Evolutionary conservation across 92 coral and sea anemone genomes (phyloP).

Genomic region (Porites divaricata): DNA sequence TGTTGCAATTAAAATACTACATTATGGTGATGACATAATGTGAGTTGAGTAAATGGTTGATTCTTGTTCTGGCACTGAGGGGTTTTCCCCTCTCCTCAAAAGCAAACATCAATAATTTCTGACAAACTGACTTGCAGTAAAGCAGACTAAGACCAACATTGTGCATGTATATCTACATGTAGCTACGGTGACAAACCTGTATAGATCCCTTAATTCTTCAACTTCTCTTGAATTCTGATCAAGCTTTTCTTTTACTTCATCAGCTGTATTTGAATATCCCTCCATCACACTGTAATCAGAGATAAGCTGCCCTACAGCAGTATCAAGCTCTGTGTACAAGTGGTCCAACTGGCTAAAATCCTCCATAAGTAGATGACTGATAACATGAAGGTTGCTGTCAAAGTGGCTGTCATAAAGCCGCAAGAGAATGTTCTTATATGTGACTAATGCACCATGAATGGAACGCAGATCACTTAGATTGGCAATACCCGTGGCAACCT

Average conservation of each 20-base stretch:
- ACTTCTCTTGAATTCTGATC: conserved; percentile 64
- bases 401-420: conserved; percentile 19
- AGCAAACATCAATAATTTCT: no score
- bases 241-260: conserved; percentile 67
- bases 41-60: no score
- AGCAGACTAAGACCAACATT: no score
- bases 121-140: no score
- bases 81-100: no score
- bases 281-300: conserved; percentile 87
- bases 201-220: conserved; percentile 48
- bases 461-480: conserved; percentile 81
- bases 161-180: background rate
- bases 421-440: conserved; percentile 58
- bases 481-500: conserved; percentile 84
- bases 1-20: no score
- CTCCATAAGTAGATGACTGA: conserved; percentile 49
- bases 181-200: conserved; percentile 44
- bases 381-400: conserved; percentile 25
- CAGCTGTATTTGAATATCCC: conserved; percentile 85
- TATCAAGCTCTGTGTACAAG: conserved; percentile 63
- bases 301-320: conserved; percentile 76
- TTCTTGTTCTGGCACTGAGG: no score
- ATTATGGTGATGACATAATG: no score
- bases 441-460: conserved; percentile 66
- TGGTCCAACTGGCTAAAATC: conserved; percentile 60